phyloP scores from a whole-genome alignment of 1,140 invertebrate genomes.

The Drosophila elegans region DNA sequence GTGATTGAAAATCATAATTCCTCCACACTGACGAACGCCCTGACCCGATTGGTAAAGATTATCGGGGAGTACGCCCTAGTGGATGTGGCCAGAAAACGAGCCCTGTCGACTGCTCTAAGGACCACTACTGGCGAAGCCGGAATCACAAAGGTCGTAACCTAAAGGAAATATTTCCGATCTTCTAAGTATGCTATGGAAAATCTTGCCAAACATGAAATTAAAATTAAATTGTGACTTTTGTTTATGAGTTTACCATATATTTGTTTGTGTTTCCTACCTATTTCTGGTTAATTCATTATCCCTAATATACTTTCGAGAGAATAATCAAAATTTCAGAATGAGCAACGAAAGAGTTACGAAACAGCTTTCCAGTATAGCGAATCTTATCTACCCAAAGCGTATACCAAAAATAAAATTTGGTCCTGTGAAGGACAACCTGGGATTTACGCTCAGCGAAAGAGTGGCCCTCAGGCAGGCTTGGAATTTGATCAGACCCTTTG shows the following conservation, averaged over 20 bases:
- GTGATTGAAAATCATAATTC: slow-evolving; percentile 32
- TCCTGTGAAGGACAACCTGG: slow-evolving; percentile 44
- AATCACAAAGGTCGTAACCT: neutral
- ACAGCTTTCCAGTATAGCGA: neutral
- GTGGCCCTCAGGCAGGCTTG: slow-evolving; percentile 53
- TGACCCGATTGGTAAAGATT: slow-evolving; percentile 18
- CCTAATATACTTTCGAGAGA: neutral
- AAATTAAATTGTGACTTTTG: slow-evolving; percentile 4
- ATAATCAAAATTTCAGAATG: slow-evolving; percentile 18
- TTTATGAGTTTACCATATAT: neutral
- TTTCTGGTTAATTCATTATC: neutral
- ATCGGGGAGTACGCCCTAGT: slow-evolving; percentile 28
- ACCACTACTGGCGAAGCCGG: neutral
- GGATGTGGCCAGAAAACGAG: slow-evolving; percentile 35
- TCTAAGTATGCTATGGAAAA: slow-evolving; percentile 16
- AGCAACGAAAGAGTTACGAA: neutral
- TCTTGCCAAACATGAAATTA: neutral
- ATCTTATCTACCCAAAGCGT: slow-evolving; percentile 38
- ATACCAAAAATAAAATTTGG: slow-evolving; percentile 37
- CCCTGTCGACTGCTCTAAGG: slow-evolving; percentile 23
- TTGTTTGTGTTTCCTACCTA: neutral
- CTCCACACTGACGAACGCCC: slow-evolving; percentile 11
- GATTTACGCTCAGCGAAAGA: slow-evolving; percentile 53
- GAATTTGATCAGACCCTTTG: slow-evolving; percentile 42
- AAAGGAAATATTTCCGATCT: neutral